Conservation (phyloP, 2,888 invertebrate species). For the Pheosia gnoma region DNA sequence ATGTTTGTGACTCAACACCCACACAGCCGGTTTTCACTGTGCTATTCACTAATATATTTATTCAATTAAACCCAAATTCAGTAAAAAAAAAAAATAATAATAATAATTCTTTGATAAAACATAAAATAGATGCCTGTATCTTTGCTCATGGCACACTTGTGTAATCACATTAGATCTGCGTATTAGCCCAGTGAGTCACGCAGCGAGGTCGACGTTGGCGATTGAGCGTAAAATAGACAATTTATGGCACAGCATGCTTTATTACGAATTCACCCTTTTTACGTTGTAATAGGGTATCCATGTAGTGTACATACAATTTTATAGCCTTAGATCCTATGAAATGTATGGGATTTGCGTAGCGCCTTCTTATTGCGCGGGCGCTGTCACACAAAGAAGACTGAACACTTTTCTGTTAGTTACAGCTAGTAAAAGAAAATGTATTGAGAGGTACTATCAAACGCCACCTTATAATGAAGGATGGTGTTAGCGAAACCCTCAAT, state of each 20-base stretch:
- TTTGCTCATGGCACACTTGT: not conserved
- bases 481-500: conserved; percentile 80
- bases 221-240: not conserved
- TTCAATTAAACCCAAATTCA: no score
- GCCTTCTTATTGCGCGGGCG: no score
- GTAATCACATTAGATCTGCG: conserved; percentile 4
- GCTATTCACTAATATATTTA: no score
- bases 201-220: not conserved
- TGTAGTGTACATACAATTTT: no score
- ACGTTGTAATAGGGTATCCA: not conserved
- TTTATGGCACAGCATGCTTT: not conserved
- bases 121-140: not conserved
- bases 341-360: no score
- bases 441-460: conserved; percentile 82
- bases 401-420: no score
- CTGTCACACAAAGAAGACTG: no score
- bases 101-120: not conserved
- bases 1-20: no score
- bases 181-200: not conserved
- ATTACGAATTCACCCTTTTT: not conserved
- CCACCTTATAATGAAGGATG: conserved; percentile 61
- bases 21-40: no score
- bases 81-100: no score
- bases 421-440: conserved; percentile 43
- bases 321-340: no score